Base-by-base conservation (phyloP, 1,140 invertebrate genomes). In the Calliopsis andreniformis region DNA sequence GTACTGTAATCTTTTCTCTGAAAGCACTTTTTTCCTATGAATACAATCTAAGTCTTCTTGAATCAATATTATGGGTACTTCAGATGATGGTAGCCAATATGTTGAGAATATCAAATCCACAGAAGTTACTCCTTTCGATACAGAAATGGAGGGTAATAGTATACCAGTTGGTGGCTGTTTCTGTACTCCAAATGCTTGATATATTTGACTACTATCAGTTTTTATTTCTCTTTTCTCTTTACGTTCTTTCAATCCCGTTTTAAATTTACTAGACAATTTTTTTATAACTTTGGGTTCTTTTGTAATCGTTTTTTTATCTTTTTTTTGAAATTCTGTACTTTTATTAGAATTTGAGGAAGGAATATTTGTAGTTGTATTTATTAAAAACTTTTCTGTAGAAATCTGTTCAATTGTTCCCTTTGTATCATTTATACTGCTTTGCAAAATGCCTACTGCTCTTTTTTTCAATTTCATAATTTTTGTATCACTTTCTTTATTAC, bases 101-200 rank as follows among this genome's bases (percentile, higher is more conserved):
- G 93, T 94, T 12, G 93, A 88, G 73, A 94, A 93, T 30, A 94
- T 83, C 16, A 94, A 64, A 87, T 94, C 94, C 16, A 94, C 81
- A 5, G 92, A 84, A 79, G 86, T 88, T 59, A 82, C 80, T 10
- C 47, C 72, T 35, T 88, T 84, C 25, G 89, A 79, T 62, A 86
- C 83, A 23, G 84, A 63, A 23, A 94, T 80, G 32, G 92, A 86
- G 2, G 89, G 86, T 32, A 91, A 79, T 18, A 91, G 75, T 73
- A 91, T 87, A 25, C 91, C 90, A 39, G 89, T 90, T 32, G 89
- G 89, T 32, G 91, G 85, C 78, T 89, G 89, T 55, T 84, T 89
- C 76, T 92, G 91, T 82, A 93, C 87, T 47, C 92, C 90, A 53
- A 88, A 88, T 20, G 81, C 83, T 39, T 86, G 84, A 80, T 83